phyloP scores from a whole-genome alignment of 2,113 vertebrate species.

The Clinocottus analis region DNA sequence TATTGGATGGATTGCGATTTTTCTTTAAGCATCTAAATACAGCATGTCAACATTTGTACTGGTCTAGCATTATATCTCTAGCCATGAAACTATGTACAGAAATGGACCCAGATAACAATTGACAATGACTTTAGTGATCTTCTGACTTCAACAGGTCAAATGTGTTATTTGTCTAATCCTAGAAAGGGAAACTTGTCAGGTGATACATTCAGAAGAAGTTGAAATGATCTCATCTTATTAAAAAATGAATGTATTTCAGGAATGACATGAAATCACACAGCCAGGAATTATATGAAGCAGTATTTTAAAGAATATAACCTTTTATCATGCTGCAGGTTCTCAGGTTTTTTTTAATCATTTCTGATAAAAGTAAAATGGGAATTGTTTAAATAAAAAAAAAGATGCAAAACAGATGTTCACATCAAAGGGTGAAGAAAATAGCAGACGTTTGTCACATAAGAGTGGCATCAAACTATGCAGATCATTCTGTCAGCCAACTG shows the following conservation, averaged over 20 bases:
- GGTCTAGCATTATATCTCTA: background rate
- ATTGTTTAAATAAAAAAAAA: background rate
- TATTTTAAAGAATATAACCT: background rate
- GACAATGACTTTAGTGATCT: background rate
- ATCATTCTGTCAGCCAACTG: background rate
- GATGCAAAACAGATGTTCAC: background rate
- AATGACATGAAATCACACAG: background rate
- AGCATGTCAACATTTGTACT: background rate
- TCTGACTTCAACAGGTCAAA: background rate
- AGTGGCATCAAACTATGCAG: background rate
- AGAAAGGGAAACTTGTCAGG: background rate
- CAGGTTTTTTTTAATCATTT: background rate
- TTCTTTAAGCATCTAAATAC: background rate
- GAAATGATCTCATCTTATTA: conserved; percentile 1
- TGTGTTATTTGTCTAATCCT: background rate
- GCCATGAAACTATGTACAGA: background rate
- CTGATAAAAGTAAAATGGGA: background rate
- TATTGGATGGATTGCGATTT: background rate
- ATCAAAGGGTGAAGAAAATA: background rate
- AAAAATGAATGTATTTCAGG: conserved; percentile 1
- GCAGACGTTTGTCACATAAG: background rate
- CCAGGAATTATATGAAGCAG: background rate
- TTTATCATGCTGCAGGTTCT: background rate
- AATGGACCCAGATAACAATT: background rate
- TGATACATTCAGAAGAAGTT: background rate